Conservation (phyloP, 2,797 vertebrate genomes). For the Thripadectes ignobilis region DNA sequence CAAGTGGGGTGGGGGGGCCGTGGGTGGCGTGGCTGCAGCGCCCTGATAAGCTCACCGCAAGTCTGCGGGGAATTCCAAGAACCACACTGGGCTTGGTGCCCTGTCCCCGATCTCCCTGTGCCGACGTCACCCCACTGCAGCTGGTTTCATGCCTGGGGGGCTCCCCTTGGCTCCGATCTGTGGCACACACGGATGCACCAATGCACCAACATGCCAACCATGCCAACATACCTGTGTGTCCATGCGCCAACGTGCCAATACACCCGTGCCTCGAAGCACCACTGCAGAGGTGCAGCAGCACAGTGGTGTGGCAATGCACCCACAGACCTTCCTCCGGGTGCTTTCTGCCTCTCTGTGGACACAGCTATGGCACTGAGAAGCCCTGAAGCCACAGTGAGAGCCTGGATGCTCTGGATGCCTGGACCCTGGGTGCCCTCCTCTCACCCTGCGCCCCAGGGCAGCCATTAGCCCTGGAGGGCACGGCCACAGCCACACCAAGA, state of each 20-base stretch:
- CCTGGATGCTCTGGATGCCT: not conserved
- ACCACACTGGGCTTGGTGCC: not conserved
- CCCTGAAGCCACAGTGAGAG: fast-evolving
- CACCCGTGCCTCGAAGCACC: too few species aligned
- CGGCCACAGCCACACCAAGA: not conserved
- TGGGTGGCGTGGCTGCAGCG: not conserved
- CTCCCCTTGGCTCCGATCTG: not conserved
- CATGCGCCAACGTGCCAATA: fast-evolving
- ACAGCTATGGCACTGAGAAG: fast-evolving
- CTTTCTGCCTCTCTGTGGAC: fast-evolving
- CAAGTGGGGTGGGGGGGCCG: fast-evolving
- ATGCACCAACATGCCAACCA: fast-evolving
- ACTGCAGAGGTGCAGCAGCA: not conserved
- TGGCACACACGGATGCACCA: fast-evolving
- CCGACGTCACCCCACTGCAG: fast-evolving
- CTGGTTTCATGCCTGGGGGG: not conserved
- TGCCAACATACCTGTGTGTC: not conserved
- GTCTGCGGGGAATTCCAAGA: not conserved
- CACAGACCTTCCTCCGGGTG: not conserved
- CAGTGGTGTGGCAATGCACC: fast-evolving
- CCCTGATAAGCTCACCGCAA: conserved; percentile 25
- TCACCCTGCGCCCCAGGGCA: fast-evolving
- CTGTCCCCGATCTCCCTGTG: not conserved
- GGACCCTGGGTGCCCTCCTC: not conserved
- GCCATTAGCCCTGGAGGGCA: not conserved